Evolutionary conservation across 2,113 vertebrate genomes (phyloP), one percentile per base, ranked within the genome.

Genomic region (Muscicapa adusta): DNA sequence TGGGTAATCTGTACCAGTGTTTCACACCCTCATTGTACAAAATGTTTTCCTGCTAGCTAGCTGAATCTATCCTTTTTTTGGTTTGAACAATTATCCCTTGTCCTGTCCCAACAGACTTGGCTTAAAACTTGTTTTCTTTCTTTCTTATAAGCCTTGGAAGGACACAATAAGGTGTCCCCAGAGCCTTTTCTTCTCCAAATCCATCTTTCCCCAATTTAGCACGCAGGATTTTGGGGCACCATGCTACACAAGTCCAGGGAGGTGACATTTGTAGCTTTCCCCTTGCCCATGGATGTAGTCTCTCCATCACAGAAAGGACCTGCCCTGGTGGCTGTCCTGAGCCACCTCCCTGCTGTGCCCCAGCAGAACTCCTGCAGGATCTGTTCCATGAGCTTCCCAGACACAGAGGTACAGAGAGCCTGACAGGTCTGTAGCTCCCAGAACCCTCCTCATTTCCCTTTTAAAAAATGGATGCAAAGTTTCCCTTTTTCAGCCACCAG

Each of bases 381-480:
- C 48, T 62, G 31, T 17, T 70, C 63, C 42, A 9, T 8, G 34
- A 56, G 4, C 48, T 40, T 14, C 25, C 25, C 71, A 33, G 8
- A 18, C 24, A 54, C 40, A 36, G 34, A 36, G 40, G 25, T 48
- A n/a, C n/a, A n/a, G n/a, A n/a, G 87, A 75, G 31, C 34, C 40
- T 42, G 54, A 8, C 42, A 24, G 22, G 9, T 16, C 2, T 0
- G 50, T 2, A 4, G 8, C 2, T 56, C 29, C 14, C 17, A 34
- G 42, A 14, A 9, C 42, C 18, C 26, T 62, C 22, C 12, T 63
- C 12, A 18, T 43, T 28, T 33, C 12, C 51, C 18, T 50, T 51
- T 29, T 5, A 15, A 36, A 51, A 57, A 22, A 45, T 22, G 50
- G 28, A 28, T 10, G 38, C 65, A 51, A 71, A 63, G 13, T 57